Percentiles rank a stretch among this genome's conserved stretches.
These are phyloP conservation scores for Sinosuthora webbiana DNA, from an alignment of 2,113 vertebrate genomes.

Conservation along the genomic window DNA sequence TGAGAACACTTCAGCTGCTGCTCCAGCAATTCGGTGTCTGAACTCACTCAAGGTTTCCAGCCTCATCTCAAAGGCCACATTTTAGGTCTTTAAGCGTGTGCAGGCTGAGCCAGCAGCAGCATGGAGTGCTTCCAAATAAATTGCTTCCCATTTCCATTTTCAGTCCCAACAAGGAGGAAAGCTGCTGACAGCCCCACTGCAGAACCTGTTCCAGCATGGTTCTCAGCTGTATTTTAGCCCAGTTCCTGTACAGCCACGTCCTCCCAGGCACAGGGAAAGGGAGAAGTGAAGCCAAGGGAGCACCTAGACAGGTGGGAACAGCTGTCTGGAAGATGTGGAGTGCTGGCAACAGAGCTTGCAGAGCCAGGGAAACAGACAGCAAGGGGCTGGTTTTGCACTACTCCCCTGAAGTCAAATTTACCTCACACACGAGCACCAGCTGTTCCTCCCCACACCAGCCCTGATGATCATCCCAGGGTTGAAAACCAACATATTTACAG, in stretches of 20 bases:
- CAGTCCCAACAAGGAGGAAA: neutral
- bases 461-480: neutral
- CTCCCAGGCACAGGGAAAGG: neutral
- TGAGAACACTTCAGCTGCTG: neutral
- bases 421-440: neutral
- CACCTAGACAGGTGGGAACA: neutral
- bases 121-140: neutral
- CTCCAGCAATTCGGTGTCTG: neutral
- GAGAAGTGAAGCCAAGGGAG: neutral
- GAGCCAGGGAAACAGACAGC: neutral
- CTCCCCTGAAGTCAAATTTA: neutral
- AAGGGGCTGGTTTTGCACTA: accelerated
- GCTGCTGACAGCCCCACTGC: neutral
- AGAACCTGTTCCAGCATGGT: neutral
- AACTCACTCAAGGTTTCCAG: neutral
- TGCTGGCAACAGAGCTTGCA: neutral
- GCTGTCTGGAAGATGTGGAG: neutral
- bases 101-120: neutral
- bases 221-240: neutral
- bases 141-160: neutral
- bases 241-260: neutral
- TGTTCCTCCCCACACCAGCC: neutral
- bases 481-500: neutral
- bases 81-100: neutral
- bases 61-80: neutral